These are phyloP conservation scores for Steromphala cineraria DNA, from an alignment of 2,888 invertebrate genomes.

Conservation along the genomic window DNA sequence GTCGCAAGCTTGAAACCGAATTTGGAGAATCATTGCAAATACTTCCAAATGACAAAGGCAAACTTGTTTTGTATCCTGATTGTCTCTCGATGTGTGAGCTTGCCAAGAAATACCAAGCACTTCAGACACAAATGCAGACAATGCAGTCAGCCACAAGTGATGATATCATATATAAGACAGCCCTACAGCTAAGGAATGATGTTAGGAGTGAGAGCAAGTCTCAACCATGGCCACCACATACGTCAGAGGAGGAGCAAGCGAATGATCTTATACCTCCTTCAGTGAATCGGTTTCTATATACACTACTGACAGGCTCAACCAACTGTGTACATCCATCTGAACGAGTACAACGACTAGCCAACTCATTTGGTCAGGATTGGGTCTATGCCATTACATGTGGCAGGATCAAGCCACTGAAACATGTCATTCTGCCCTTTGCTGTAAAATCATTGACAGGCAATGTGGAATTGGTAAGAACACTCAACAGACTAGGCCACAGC, in stretches of 20 bases:
- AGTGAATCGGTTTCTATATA: background rate
- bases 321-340: background rate
- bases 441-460: background rate
- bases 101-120: background rate
- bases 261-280: too few species aligned
- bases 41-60: background rate
- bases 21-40: background rate
- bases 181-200: too few species aligned
- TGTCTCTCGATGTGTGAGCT: background rate
- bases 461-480: background rate
- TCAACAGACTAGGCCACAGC: background rate
- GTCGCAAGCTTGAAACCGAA: too few species aligned
- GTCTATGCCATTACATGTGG: background rate
- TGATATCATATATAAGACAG: too few species aligned
- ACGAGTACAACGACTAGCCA: background rate
- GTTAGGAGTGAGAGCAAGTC: too few species aligned
- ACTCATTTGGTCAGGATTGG: background rate
- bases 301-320: background rate
- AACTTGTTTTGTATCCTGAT: background rate
- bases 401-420: slow-evolving; percentile 7
- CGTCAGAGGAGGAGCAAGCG: too few species aligned
- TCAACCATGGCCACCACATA: too few species aligned
- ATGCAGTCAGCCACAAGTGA: too few species aligned
- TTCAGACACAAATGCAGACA: too few species aligned
- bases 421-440: background rate